These are phyloP conservation scores for Phyllostomus discolor DNA, from an alignment of 2,113 vertebrate species.

Conservation along the genomic window DNA sequence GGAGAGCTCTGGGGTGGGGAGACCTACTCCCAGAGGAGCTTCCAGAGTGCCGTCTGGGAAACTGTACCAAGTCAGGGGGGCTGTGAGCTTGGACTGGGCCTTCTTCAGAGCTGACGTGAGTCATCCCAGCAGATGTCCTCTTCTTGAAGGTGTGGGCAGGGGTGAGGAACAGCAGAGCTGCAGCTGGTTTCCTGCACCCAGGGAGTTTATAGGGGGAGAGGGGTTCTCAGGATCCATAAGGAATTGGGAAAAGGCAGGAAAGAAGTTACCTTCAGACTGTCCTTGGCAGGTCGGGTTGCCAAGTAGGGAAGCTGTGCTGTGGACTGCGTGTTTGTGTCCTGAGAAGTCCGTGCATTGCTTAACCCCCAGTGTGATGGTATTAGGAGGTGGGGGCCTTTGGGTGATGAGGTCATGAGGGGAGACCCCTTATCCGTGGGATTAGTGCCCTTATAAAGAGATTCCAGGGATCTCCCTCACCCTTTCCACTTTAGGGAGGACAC, in stretches of 20 bases:
- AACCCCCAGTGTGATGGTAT: too few relatives aligned
- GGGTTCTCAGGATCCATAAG: neutral
- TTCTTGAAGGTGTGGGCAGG: neutral
- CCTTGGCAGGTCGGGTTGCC: too few relatives aligned
- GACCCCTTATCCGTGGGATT: neutral
- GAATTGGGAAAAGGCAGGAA: neutral
- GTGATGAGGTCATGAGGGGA: neutral
- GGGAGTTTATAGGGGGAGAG: neutral
- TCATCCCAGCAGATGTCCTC: neutral
- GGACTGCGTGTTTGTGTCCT: neutral
- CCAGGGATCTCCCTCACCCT: neutral
- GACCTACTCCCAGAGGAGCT: neutral
- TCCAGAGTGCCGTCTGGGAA: neutral
- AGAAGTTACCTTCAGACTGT: too few relatives aligned
- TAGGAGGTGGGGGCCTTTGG: neutral
- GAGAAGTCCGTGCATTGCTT: neutral
- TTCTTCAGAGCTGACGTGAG: neutral
- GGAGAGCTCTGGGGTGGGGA: neutral
- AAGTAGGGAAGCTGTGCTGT: neutral
- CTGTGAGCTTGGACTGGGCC: neutral
- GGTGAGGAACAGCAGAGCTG: neutral
- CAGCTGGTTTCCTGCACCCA: fast-evolving
- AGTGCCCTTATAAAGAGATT: neutral
- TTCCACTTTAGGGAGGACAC: neutral
- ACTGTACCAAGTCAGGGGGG: neutral